These are phyloP conservation scores for Uloborus plumipes DNA, from an alignment of 2,888 invertebrate genomes.

Conservation along the genomic window DNA sequence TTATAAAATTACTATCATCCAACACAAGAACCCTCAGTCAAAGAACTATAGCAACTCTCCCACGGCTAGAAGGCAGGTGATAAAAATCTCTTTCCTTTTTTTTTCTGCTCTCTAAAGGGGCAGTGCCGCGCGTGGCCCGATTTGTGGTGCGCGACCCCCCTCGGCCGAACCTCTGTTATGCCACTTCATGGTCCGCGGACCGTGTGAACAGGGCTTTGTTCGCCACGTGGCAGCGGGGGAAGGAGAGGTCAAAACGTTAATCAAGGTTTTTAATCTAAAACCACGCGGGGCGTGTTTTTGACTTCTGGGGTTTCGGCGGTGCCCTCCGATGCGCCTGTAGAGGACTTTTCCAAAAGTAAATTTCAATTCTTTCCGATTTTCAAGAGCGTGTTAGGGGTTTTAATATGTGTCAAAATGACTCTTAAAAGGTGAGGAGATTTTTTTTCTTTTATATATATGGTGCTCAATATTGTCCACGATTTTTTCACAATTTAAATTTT, in stretches of 20 bases:
- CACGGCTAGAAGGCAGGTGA: constrained; percentile 33
- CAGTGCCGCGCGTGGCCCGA: neutral
- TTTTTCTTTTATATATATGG: too few species aligned
- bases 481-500: too few species aligned
- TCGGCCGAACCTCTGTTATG: neutral
- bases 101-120: neutral
- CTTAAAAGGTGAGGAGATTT: too few species aligned
- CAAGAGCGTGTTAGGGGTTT: too few species aligned
- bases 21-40: constrained; percentile 1
- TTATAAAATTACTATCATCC: constrained; percentile 18
- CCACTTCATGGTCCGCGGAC: constrained; percentile 37
- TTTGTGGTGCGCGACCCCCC: neutral
- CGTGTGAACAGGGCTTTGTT: constrained; percentile 51
- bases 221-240: constrained; percentile 21
- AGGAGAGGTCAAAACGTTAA: constrained; percentile 39
- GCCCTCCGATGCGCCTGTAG: too few species aligned
- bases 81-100: constrained; percentile 10
- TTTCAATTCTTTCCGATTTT: too few species aligned
- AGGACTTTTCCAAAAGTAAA: too few species aligned
- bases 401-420: too few species aligned
- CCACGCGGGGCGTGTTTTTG: constrained; percentile 23
- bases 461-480: too few species aligned
- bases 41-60: constrained; percentile 26
- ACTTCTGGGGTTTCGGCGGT: constrained; percentile 1
- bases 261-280: constrained; percentile 35